Percentiles rank a stretch among this genome's conserved stretches.
Evolutionary conservation across 2,797 vertebrate genomes (phyloP).

Genomic region (Gymnothorax reevesii): DNA sequence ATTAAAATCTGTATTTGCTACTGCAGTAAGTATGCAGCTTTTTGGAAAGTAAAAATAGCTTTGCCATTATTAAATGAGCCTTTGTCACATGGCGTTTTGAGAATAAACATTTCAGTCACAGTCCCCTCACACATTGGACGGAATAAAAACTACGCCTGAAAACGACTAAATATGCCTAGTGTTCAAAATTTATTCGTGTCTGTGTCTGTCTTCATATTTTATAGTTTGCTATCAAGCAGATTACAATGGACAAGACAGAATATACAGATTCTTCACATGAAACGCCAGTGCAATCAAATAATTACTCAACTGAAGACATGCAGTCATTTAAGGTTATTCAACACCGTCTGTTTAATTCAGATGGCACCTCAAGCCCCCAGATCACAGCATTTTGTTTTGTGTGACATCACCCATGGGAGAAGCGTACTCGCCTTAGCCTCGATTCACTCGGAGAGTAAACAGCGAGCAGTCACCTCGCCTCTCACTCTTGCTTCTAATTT

Average conservation of each 20-base stretch:
- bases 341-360: not conserved
- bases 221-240: not conserved
- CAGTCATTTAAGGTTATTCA: not conserved
- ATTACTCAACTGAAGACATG: not conserved
- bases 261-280: not conserved
- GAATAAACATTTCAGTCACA: too few species aligned
- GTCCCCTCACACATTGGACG: too few species aligned
- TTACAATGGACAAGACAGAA: not conserved
- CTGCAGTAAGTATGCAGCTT: too few species aligned
- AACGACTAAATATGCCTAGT: not conserved
- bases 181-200: not conserved
- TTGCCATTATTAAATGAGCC: too few species aligned
- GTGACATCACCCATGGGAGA: not conserved
- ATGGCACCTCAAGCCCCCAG: not conserved
- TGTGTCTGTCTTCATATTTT: not conserved
- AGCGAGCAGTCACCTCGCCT: not conserved
- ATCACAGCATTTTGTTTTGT: not conserved
- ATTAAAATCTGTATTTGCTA: too few species aligned
- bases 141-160: too few species aligned
- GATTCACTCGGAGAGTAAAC: not conserved
- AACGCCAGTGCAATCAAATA: not conserved
- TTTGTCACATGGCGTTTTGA: too few species aligned
- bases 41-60: too few species aligned
- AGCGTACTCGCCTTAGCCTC: not conserved
- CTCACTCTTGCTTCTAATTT: slow-evolving; percentile 34